Evolutionary conservation across 2,888 invertebrate genomes (phyloP), one percentile per base, ranked within the genome.

Genomic region (Melanargia galathea): DNA sequence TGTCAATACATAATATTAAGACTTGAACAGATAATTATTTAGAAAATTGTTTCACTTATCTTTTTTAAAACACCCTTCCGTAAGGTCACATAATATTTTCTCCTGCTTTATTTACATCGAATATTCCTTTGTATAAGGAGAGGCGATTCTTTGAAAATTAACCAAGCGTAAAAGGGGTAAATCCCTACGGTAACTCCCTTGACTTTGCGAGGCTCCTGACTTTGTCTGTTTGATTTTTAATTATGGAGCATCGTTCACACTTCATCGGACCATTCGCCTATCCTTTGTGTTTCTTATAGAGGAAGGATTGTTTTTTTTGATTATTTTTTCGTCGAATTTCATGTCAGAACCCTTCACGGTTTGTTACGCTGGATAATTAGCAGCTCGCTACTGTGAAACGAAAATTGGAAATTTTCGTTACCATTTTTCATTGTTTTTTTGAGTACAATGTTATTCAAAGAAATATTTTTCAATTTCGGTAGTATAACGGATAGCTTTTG

Each of bases 331-430:
- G 63, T 73, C 75, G 66, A 78, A 72, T 82, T 85, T 83, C 78
- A 79, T 84, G 78, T 82, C 78, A 81, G 74, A 77, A 80, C 73
- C 77, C 74, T 84, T 88, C 78, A 88, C 81, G 90, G 85, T 86
- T 87, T 82, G 86, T 87, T 89, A 84, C 76, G 68, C 79, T 76
- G 77, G 82, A 83, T 90, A 89, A 90, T 87, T 87, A 86, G 79
- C 81, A 73, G 81, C 75, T 78, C 83, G 54, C 57, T 66, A 46
- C 66, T 63, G 58, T 66, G 64, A 20, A 61, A 65, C 62, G 60
- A 59, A 64, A 66, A 65, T 55, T 57, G 45, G 0, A 38, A 58
- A 33, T 20, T 58, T 38, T 48, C 20, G 18, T 52, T 35, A 16
- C 46, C 7, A 54, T 33, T 24, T 51, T 57, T 43, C n/a, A n/a